These are phyloP conservation scores for Dexiosoma caninum DNA, from an alignment of 2,888 invertebrate genomes.

Conservation along the genomic window DNA sequence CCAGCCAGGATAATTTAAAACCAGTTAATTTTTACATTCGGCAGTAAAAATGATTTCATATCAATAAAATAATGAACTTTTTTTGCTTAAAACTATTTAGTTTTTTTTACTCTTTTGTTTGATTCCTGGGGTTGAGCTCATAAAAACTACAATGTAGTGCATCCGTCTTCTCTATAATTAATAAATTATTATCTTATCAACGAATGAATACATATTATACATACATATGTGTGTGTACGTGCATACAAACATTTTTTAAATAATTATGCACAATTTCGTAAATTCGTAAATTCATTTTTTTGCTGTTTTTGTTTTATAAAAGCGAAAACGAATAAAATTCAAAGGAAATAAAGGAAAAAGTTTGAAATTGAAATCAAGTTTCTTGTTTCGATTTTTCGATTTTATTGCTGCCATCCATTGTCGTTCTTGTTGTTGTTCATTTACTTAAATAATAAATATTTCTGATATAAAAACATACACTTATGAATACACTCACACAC, in stretches of 20 bases:
- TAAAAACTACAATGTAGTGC: conserved; percentile 15
- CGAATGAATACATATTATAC: background rate
- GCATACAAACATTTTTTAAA: too few relatives aligned
- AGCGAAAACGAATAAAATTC: background rate
- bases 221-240: too few relatives aligned
- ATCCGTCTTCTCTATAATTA: conserved; percentile 25
- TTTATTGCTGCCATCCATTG: background rate
- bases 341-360: background rate
- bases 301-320: background rate
- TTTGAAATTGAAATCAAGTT: conserved; percentile 11
- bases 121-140: background rate
- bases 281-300: too few relatives aligned
- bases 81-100: background rate
- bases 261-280: conserved; percentile 14
- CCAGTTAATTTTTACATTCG: too few relatives aligned
- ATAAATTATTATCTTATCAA: conserved; percentile 36
- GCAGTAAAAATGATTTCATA: too few relatives aligned
- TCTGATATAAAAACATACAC: background rate
- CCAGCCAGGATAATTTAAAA: too few relatives aligned
- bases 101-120: background rate
- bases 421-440: background rate
- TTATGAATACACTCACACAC: background rate
- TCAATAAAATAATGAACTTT: background rate
- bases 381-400: conserved; percentile 8
- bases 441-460: conserved; percentile 11